Conservation (phyloP, 2,888 invertebrate genomes). For the Cheiracanthium punctorium region DNA sequence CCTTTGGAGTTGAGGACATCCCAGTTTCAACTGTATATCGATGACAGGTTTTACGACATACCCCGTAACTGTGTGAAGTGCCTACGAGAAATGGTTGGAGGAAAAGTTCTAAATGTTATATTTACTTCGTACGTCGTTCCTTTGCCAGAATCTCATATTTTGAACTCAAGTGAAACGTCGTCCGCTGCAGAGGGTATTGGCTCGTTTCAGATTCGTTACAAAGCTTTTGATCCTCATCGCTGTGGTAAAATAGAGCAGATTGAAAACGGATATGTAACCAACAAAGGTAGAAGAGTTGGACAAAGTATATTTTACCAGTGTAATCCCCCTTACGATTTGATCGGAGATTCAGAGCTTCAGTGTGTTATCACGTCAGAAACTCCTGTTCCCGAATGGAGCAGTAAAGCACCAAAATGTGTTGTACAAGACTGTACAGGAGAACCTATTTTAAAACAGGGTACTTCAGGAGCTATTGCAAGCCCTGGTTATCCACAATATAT, state of each 20-base stretch:
- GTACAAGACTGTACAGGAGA: conserved; percentile 54
- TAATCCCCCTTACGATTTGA: conserved; percentile 62
- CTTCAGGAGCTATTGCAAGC: conserved; percentile 53
- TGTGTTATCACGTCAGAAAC: conserved; percentile 42
- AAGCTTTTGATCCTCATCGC: conserved; percentile 60
- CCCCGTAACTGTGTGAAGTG: conserved; percentile 69
- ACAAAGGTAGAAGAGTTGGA: conserved; percentile 50
- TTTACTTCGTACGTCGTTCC: conserved; percentile 42
- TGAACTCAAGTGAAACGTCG: conserved; percentile 24
- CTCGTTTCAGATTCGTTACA: conserved; percentile 65
- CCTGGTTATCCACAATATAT: conserved; percentile 61
- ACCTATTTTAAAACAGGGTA: conserved; percentile 24
- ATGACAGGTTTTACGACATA: conserved; percentile 57
- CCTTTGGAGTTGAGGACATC: conserved; percentile 41
- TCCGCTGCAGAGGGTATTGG: conserved; percentile 35
- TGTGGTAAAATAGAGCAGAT: conserved; percentile 49
- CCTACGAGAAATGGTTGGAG: conserved; percentile 61
- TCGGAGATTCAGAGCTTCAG: conserved; percentile 39
- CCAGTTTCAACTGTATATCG: conserved; percentile 53
- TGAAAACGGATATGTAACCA: conserved; percentile 46
- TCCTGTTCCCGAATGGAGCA: conserved; percentile 63
- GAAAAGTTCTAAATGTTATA: conserved; percentile 46
- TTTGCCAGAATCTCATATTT: conserved; percentile 21
- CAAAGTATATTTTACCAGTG: conserved; percentile 54
- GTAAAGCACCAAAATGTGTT: conserved; percentile 50